These are phyloP conservation scores for Hypotaenidia philippensis DNA, from an alignment of 2,797 vertebrate genomes.

Conservation along the genomic window DNA sequence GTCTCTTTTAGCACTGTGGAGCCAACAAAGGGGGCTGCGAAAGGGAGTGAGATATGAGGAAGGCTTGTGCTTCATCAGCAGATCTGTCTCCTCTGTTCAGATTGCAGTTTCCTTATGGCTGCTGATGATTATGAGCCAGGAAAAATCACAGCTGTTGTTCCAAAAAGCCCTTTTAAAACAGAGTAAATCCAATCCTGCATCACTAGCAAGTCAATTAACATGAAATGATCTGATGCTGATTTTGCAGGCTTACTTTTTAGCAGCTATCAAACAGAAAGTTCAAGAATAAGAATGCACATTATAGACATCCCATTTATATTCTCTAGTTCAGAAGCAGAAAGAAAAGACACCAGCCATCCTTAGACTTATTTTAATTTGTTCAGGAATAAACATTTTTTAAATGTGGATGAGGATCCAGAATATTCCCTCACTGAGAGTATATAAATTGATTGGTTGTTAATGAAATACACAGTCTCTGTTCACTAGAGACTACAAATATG, in stretches of 20 bases:
- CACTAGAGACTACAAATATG: not conserved
- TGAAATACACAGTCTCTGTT: not conserved
- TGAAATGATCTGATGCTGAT: not conserved
- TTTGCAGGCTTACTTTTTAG: not conserved
- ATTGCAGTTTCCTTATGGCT: slow-evolving; percentile 41
- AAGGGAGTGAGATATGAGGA: not conserved
- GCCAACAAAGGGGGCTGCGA: not conserved
- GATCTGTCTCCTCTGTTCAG: slow-evolving; percentile 31
- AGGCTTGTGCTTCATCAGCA: slow-evolving; percentile 58
- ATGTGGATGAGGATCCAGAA: not conserved
- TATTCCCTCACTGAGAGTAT: not conserved
- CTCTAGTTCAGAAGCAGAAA: not conserved
- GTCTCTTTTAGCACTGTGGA: not conserved
- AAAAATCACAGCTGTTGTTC: slow-evolving; percentile 45
- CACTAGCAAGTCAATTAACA: not conserved
- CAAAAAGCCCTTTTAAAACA: not conserved
- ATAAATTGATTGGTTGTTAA: not conserved
- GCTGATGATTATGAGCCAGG: not conserved
- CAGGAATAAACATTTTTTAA: not conserved
- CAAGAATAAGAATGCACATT: not conserved
- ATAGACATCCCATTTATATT: not conserved
- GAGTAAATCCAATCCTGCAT: not conserved
- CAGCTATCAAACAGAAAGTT: not conserved
- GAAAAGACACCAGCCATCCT: not conserved
- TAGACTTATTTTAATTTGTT: not conserved